Conservation (phyloP, 2,113 vertebrate genomes). For the Marcusenius ussheri region DNA sequence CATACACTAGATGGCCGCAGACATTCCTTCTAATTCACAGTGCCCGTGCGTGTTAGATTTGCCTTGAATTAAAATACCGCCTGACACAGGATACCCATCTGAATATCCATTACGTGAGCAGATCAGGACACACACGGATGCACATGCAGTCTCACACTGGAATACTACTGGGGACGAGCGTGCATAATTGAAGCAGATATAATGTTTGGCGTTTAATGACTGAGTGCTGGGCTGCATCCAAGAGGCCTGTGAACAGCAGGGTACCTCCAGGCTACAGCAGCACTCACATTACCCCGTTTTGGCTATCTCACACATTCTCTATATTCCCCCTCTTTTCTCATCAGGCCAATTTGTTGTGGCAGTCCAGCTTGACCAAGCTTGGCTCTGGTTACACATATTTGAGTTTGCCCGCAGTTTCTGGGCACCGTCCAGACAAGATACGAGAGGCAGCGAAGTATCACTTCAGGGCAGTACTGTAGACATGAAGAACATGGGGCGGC, state of each 20-base stretch:
- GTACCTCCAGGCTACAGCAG: conserved; percentile 50
- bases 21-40: not conserved
- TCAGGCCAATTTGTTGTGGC: conserved; percentile 67
- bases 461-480: conserved; percentile 33
- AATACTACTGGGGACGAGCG: conserved; percentile 27
- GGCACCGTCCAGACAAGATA: conserved; percentile 54
- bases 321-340: conserved; percentile 46
- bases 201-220: conserved; percentile 55
- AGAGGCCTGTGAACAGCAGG: conserved; percentile 52
- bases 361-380: conserved; percentile 55
- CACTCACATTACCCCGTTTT: conserved; percentile 58
- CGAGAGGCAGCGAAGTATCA: conserved; percentile 44
- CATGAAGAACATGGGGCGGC: conserved; percentile 42
- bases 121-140: not conserved
- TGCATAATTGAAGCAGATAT: conserved; percentile 56
- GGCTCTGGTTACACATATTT: conserved; percentile 67
- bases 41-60: not conserved
- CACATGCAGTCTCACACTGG: not conserved
- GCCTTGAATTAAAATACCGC: not conserved
- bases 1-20: not conserved
- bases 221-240: conserved; percentile 52
- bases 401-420: conserved; percentile 53
- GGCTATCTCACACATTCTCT: conserved; percentile 52
- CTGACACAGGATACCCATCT: not conserved
- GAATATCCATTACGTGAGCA: not conserved